These are phyloP conservation scores for Hippasteria phrygiana DNA, from an alignment of 53 echinoderm and acorn worm species.

Conservation along the genomic window DNA sequence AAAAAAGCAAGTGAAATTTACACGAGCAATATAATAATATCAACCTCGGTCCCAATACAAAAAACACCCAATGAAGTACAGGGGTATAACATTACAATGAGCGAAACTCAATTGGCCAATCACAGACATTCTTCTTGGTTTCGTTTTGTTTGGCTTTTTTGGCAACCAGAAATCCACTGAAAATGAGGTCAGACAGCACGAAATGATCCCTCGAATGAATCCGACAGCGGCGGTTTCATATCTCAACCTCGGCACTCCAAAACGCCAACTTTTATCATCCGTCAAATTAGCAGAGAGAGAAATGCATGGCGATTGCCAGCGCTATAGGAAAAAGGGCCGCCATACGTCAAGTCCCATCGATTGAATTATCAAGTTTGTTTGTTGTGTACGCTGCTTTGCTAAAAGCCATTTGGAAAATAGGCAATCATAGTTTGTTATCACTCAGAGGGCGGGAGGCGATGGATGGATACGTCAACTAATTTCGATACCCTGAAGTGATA, in stretches of 20 bases:
- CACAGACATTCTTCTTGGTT: neutral
- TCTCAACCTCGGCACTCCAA: conserved; percentile 28
- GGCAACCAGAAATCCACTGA: conserved; percentile 4
- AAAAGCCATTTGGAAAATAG: conserved; percentile 57
- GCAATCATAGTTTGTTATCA: conserved; percentile 44
- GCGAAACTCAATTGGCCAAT: neutral
- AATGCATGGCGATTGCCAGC: conserved; percentile 55
- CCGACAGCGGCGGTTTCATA: conserved; percentile 9
- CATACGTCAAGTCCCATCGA: conserved; percentile 39
- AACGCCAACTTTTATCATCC: conserved; percentile 62
- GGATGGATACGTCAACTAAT: conserved; percentile 52
- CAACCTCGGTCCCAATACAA: too few relatives aligned
- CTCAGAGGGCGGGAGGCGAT: conserved; percentile 15
- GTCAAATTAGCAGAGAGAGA: conserved; percentile 64
- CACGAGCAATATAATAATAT: too few relatives aligned
- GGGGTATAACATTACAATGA: neutral
- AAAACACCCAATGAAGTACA: too few relatives aligned
- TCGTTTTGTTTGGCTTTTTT: neutral
- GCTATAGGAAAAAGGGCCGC: neutral
- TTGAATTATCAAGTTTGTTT: conserved; percentile 52
- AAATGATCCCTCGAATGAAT: neutral
- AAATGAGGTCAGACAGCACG: neutral
- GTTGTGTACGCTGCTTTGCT: conserved; percentile 50
- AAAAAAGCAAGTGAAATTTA: too few relatives aligned
- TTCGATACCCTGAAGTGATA: conserved; percentile 42